Conservation (phyloP, 2,797 vertebrate genomes). For the Petrocephalus sullivani region DNA sequence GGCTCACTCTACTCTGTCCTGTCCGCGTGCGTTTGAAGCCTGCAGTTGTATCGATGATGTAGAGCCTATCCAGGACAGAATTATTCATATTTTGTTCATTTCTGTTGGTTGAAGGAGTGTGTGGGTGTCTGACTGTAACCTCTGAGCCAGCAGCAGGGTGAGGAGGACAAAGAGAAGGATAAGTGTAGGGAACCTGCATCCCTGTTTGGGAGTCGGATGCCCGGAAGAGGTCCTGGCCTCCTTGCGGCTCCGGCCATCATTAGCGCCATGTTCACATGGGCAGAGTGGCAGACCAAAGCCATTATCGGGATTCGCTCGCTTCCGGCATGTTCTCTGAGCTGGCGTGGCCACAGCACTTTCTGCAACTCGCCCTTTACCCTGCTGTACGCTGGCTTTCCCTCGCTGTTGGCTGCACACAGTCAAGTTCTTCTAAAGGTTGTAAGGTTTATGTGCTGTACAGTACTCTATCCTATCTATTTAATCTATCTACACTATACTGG, state of each 20-base stretch:
- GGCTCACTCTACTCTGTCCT: neutral
- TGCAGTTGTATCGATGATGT: neutral
- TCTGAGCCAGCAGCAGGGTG: neutral
- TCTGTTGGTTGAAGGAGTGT: neutral
- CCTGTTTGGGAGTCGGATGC: neutral
- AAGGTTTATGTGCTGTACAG: neutral
- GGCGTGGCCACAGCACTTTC: neutral
- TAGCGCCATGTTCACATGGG: neutral
- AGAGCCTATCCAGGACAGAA: neutral
- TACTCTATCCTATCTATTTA: neutral
- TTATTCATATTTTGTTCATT: neutral
- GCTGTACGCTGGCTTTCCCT: neutral
- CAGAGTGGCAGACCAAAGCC: neutral
- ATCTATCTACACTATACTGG: neutral
- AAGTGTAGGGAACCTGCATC: neutral
- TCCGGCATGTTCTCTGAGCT: neutral
- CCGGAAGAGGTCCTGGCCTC: neutral
- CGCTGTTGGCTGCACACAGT: neutral
- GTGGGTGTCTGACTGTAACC: neutral
- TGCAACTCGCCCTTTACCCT: neutral
- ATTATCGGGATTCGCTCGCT: neutral
- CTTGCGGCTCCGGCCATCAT: neutral
- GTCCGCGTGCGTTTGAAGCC: neutral
- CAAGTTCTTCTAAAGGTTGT: neutral
- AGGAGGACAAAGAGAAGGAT: neutral